Base-by-base conservation (phyloP, 2,113 vertebrate genomes). In the Tor tambroides region DNA sequence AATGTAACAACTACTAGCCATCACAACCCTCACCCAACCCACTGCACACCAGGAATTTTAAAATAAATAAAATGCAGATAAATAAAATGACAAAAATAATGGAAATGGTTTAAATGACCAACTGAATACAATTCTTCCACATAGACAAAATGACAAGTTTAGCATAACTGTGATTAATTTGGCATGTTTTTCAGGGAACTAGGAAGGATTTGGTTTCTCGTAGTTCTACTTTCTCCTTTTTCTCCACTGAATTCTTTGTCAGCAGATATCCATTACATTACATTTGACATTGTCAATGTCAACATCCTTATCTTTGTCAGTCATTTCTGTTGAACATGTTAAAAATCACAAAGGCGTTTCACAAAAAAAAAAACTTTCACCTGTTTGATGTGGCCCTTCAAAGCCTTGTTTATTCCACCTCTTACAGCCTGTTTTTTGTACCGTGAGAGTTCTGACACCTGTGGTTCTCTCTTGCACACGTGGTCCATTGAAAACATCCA, bases 391-490 rank as follows among this genome's bases (percentile, higher is more conserved):
- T 84, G 32, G 15, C 83, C 32, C 46, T 84, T 84, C 83, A 84
- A 84, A 59, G 67, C 21, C 23, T 26, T 23, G 32, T 74, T 84
- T 84, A 84, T 74, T 84, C 32, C 69, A 38, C 49, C 69, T 84
- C 30, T 83, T 83, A 51, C 81, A 71, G 65, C 81, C 10, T 71
- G 26, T 74, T 88, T 88, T 7, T 6, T 87, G 65, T 51, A 56
- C 86, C 88, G 93, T 94, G 93, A 95, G 93, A 94, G 92, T 90
- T 92, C 88, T 90, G 87, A 86, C 93, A 90, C 93, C 63, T 86
- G 26, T 26, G 79, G 56, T 67, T 90, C 87, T 92, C 89, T 80
- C 74, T 84, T 46, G 81, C 88, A 94, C 92, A 92, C 93, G 91
- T 91, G 91, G 94, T 90, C 49, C 32, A 72, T 7, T 75, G 23